Evolutionary conservation across 2,797 vertebrate species (phyloP), one percentile per base, ranked within the genome.

Genomic region (Coluber constrictor): DNA sequence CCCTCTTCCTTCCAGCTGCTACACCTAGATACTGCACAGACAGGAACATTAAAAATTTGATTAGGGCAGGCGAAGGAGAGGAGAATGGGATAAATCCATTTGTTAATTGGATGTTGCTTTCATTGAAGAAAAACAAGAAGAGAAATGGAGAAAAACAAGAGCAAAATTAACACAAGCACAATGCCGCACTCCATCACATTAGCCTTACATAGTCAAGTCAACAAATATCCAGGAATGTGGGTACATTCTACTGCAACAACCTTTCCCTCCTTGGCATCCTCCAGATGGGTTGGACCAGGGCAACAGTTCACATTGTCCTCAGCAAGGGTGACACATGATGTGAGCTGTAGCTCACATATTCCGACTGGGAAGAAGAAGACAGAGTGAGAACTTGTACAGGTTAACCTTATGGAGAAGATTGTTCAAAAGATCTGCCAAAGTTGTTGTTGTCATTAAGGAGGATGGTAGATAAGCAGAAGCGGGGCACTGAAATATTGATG

Each of bases 1-100:
- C 27, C 87, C 89, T 1, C 11, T 0, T 6, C 90, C 0, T 56
- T 86, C 86, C 89, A 95, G 93, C 92, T 94, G 90, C 90, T n/a
- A 43, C 89, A n/a, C 37, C 54, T 25, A 47, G 0, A 1, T 32
- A 9, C 27, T 0, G 2, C 59, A 0, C 0, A 0, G 0, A 70
- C 3, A 7, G 91, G 70, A 0, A 1, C 60, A 88, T 54, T 59
- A 18, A 86, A 91, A 89, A 43, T 0, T 18, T 91, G 93, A 93
- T 93, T 94, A 91, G 63, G 79, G n/a, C 66, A 93, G 43, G 47
- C 11, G 13, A 83, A 92, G 74, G 61, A 88, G 86, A 87, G n/a
- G 61, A 0, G 0, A 32, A 29, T 13, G 1, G 0, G 0, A 56
- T 0, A 0, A 74, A 90, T 93, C 37, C 60, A 66, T 54, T 87